phyloP scores from a whole-genome alignment of 2,888 invertebrate species.

The Bembecia ichneumoniformis region DNA sequence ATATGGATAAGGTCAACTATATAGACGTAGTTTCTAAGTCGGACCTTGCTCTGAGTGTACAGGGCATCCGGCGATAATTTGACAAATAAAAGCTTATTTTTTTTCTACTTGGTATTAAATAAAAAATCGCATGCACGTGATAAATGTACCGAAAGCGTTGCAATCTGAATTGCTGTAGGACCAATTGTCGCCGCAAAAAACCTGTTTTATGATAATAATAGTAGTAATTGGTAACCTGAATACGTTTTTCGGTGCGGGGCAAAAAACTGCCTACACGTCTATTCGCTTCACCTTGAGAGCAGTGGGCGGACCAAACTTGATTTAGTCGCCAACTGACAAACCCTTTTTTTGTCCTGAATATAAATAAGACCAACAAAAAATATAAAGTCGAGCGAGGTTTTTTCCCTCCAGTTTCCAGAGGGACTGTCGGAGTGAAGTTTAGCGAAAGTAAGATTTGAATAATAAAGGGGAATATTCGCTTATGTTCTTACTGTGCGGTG shows the following conservation, averaged over 20 bases:
- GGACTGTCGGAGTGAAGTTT: constrained; percentile 44
- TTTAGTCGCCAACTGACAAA: constrained; percentile 66
- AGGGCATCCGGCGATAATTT: too few species aligned
- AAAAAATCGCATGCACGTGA: constrained; percentile 31
- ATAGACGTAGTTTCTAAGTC: too few species aligned
- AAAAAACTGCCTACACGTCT: constrained; percentile 48
- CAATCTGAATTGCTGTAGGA: constrained; percentile 7
- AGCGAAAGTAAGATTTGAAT: constrained; percentile 62
- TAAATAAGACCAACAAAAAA: constrained; percentile 63
- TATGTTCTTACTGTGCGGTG: constrained; percentile 36
- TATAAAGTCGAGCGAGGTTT: constrained; percentile 45
- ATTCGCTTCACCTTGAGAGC: constrained; percentile 54
- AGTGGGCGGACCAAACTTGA: constrained; percentile 64
- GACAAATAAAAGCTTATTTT: too few species aligned
- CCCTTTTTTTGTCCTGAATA: constrained; percentile 69
- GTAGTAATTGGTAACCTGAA: constrained; percentile 33
- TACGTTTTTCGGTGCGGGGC: constrained; percentile 24
- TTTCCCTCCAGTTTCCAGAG: constrained; percentile 37
- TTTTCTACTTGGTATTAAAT: too few species aligned
- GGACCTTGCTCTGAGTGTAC: too few species aligned
- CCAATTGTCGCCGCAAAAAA: constrained; percentile 22
- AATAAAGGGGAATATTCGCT: constrained; percentile 53
- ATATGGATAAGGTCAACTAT: too few species aligned
- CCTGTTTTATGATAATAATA: constrained; percentile 25
- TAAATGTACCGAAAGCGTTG: constrained; percentile 28